These are phyloP conservation scores for Dendrocincla fuliginosa DNA, from an alignment of 2,797 vertebrate genomes.

Conservation along the genomic window DNA sequence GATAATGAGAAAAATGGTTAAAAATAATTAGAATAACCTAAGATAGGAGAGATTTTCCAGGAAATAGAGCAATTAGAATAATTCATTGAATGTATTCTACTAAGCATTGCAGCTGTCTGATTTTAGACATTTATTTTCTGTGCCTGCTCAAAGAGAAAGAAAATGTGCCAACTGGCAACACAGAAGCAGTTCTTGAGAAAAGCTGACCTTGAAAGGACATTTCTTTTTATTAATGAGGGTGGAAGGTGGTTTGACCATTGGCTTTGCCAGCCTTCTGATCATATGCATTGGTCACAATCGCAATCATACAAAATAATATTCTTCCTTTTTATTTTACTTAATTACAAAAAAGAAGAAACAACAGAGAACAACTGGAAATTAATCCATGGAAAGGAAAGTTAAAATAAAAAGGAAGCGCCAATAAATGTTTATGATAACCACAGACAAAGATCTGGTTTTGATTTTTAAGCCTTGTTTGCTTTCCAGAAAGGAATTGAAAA, in stretches of 20 bases:
- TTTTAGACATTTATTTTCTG: neutral
- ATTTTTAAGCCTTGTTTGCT: neutral
- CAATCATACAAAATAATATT: neutral
- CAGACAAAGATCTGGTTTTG: neutral
- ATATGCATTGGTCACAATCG: neutral
- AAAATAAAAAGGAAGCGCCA: neutral
- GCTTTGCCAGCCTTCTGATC: neutral
- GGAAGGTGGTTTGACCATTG: neutral
- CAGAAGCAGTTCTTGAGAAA: neutral
- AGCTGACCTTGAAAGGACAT: neutral
- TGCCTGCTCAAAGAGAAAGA: neutral
- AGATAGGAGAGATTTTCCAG: neutral
- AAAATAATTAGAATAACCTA: neutral
- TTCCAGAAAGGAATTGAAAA: neutral
- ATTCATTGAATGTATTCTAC: neutral
- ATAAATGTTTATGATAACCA: neutral
- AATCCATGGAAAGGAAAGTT: neutral
- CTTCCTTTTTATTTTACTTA: neutral
- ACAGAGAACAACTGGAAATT: neutral
- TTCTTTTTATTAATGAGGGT: neutral
- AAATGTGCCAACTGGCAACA: neutral
- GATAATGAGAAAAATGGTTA: neutral
- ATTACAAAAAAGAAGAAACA: neutral
- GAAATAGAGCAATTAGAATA: neutral
- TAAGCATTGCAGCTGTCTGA: neutral